phyloP scores from a whole-genome alignment of 23 tunicate genomes.

The Ciona savignyi region DNA sequence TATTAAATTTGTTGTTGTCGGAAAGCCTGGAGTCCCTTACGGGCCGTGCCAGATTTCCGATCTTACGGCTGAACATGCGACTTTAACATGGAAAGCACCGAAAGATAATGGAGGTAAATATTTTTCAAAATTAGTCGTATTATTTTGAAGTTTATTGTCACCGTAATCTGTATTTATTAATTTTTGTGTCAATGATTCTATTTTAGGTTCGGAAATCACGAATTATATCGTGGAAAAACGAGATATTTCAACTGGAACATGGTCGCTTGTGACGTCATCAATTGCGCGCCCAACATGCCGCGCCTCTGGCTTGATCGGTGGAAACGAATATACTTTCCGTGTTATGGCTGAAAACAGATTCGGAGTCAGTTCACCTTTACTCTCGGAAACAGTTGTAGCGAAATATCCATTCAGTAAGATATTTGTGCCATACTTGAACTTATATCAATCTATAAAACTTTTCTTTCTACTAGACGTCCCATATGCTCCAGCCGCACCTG shows the following conservation, averaged over 20 bases:
- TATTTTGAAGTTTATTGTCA: not conserved
- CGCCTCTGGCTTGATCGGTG: conserved; percentile 71
- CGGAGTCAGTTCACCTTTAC: conserved; percentile 75
- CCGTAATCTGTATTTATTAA: not conserved
- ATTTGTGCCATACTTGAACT: too few species aligned
- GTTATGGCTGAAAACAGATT: conserved; percentile 89
- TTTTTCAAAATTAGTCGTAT: too few species aligned
- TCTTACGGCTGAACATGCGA: conserved; percentile 67
- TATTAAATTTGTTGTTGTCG: too few species aligned
- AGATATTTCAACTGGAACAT: conserved; percentile 66
- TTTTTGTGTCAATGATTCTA: conserved; percentile 1
- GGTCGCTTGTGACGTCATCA: conserved; percentile 89
- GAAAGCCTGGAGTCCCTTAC: conserved; percentile 64
- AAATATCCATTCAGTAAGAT: conserved; percentile 78
- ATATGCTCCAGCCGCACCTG: conserved; percentile 48
- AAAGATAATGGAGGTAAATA: too few species aligned
- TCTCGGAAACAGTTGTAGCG: conserved; percentile 57
- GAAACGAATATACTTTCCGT: conserved; percentile 78
- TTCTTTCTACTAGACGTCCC: conserved; percentile 36
- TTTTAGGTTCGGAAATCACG: conserved; percentile 63
- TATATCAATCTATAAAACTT: too few species aligned
- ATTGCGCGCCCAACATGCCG: conserved; percentile 63
- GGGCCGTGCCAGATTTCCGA: conserved; percentile 59
- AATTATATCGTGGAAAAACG: conserved; percentile 80
- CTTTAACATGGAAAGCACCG: conserved; percentile 77